phyloP scores from a whole-genome alignment of 2,888 invertebrate species.

The Orchesellides sinensis region DNA sequence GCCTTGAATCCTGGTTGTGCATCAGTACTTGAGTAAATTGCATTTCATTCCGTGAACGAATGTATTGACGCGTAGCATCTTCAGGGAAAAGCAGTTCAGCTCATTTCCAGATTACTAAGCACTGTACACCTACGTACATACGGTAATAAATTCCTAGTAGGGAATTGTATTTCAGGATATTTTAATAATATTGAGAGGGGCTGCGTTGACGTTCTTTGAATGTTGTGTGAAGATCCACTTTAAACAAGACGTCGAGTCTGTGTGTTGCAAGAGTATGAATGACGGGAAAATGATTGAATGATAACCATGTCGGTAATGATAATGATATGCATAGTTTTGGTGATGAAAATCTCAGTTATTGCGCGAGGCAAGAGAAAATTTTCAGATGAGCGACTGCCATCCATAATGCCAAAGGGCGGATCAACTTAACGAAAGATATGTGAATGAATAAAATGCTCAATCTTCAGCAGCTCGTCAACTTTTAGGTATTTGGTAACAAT shows the following conservation, averaged over 20 bases:
- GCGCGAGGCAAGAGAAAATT: background rate
- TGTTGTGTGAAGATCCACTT: conserved; percentile 37
- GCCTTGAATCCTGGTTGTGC: conserved; percentile 18
- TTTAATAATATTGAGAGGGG: background rate
- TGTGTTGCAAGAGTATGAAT: conserved; percentile 56
- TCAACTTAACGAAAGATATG: conserved; percentile 52
- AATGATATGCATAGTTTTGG: conserved; percentile 20
- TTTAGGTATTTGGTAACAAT: background rate
- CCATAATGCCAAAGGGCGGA: conserved; percentile 59
- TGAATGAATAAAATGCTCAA: conserved; percentile 6
- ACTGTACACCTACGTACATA: background rate
- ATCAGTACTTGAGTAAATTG: conserved; percentile 29
- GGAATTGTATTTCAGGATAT: too few relatives aligned
- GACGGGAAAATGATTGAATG: conserved; percentile 35
- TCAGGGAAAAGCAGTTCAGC: conserved; percentile 6
- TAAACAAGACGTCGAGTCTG: conserved; percentile 59
- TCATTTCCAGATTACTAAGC: conserved; percentile 1
- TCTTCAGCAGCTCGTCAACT: background rate
- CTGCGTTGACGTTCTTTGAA: conserved; percentile 2
- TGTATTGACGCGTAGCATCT: conserved; percentile 2
- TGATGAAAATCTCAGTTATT: conserved; percentile 40
- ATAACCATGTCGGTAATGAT: conserved; percentile 16
- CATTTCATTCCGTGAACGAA: conserved; percentile 23
- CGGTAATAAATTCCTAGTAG: background rate
- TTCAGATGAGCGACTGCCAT: background rate